Evolutionary conservation across 92 coral and sea anemone genomes (phyloP), one percentile per base, ranked within the genome.

Genomic region (Phenganax subtilis): DNA sequence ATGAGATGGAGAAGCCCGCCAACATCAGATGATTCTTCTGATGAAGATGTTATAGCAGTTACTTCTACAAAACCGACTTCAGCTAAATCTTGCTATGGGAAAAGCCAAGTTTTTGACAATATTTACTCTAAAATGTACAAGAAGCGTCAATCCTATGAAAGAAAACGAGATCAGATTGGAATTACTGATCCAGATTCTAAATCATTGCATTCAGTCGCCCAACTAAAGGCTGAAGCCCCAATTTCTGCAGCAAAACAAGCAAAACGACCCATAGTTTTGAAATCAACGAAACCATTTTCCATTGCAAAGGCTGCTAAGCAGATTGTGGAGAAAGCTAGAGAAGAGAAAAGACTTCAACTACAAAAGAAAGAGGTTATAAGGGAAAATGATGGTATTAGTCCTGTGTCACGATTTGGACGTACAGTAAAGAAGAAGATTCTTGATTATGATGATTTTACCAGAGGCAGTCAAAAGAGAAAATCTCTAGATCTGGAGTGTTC

Each of bases 321-420:
- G 83, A 84, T 96, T 92, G 77, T 96, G 64, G 99, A 93, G 44
- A 96, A 90, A 62, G 99, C 99, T 1, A 96, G 87, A 84, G 93
- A 84, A 56, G 96, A 92, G 31, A 89, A 89, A 84, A 84, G 89
- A 82, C 82, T 81, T 27, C 89, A 90, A 75, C 63, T 90, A 12
- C 90, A 88, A 61, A 82, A 85, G 74, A 87, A 90, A 81, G 91
- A 87, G 57, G 80, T 84, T 80, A 86, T 37, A 37, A 37, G 5
- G 47, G 47, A 81, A 57, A 86, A 81, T 3, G 85, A 72, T 58
- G 81, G 55, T 59, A 64, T 84, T 55, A 85, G 89, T 80, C 89
- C 89, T 61, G 88, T 97, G 79, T 96, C 99, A 66, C 87, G 99
- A 72, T 96, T 89, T 79, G 99, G 99, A n/a, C 97, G 99, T 78